Percentiles rank a stretch among this genome's conserved stretches.
Evolutionary conservation across 2,888 invertebrate species (phyloP).

Genomic region (Teleogryllus oceanicus): DNA sequence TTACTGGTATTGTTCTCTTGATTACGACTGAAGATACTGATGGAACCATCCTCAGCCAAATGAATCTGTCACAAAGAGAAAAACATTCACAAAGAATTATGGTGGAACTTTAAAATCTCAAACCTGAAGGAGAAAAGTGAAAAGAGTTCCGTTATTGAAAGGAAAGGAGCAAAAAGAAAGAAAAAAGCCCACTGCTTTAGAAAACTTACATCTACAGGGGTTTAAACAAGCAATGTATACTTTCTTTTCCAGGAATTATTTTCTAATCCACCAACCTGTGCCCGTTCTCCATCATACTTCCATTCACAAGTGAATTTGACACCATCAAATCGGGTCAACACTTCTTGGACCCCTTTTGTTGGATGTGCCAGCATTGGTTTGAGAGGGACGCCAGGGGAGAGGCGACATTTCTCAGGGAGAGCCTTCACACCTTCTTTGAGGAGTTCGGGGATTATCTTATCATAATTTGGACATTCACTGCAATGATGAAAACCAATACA

Average conservation of each 20-base stretch:
- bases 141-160: no score
- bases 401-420: slow-evolving; percentile 75
- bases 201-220: background rate
- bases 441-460: slow-evolving; percentile 73
- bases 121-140: no score
- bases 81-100: no score
- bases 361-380: slow-evolving; percentile 99
- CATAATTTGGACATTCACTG: slow-evolving; percentile 94
- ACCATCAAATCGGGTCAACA: slow-evolving; percentile 78
- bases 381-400: slow-evolving; percentile 88
- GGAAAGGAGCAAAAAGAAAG: no score
- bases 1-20: slow-evolving; percentile 92
- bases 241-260: background rate
- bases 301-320: slow-evolving; percentile 95
- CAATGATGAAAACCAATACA: slow-evolving; percentile 39
- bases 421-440: slow-evolving; percentile 70
- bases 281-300: slow-evolving; percentile 99
- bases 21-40: slow-evolving; percentile 90
- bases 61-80: slow-evolving; percentile 62
- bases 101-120: no score
- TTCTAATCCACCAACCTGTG: slow-evolving; percentile 62
- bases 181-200: no score
- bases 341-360: slow-evolving; percentile 88
- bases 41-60: slow-evolving; percentile 59
- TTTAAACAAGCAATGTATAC: background rate